Evolutionary conservation across 2,797 vertebrate species (phyloP), one percentile per base, ranked within the genome.

Genomic region (Chaetodon trifasciatus): DNA sequence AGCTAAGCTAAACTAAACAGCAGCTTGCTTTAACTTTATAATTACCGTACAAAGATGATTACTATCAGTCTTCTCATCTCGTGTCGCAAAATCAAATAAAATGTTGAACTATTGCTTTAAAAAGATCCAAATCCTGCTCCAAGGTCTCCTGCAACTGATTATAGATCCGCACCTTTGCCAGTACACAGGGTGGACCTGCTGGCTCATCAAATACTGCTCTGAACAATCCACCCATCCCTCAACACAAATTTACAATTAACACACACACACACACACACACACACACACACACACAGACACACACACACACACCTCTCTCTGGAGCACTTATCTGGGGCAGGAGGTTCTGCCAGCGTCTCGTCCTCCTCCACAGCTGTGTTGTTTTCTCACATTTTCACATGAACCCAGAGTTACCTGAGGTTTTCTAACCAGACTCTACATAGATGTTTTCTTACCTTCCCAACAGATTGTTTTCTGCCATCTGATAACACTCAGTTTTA

Each of bases 151-250:
- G 91, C 75, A 86, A 87, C 28, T 91, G 83, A 93, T 93, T 93
- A 93, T 40, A 71, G 65, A 70, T 32, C 53, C 37, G 64, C 70
- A 88, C 78, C 68, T 92, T 85, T 89, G 92, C 91, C 93, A 92
- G 87, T 32, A 81, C 69, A 52, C 70, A 84, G 93, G 94, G 92
- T 78, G 94, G 92, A 93, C 91, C 89, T 83, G 84, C 86, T 94
- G 93, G 85, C 90, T 89, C 89, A 90, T 91, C 87, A 90, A 79
- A 89, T 72, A 28, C 70, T 56, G 76, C 53, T 86, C 75, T 81
- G 60, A 86, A 84, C 69, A 83, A 84, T 69, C 58, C 91, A 86
- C 88, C 88, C 89, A 70, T 83, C 86, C 81, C 76, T 21, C 47
- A 70, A 75, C 85, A 81, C 79, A 79, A 55, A 73, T 74, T 70